These are phyloP conservation scores for Agrilus mali DNA, from an alignment of 2,888 invertebrate species.

Conservation along the genomic window DNA sequence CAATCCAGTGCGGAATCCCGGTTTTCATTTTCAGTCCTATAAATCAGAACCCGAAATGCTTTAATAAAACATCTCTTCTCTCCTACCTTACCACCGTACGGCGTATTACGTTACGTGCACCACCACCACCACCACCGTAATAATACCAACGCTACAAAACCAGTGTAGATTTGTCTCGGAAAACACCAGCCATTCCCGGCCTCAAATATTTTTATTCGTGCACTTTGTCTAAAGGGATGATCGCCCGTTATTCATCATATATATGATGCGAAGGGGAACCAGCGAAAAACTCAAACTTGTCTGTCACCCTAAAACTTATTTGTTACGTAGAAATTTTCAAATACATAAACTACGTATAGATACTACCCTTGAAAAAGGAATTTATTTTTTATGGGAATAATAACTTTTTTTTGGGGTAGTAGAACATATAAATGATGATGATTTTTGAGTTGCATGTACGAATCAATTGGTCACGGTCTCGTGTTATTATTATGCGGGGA, in stretches of 20 bases:
- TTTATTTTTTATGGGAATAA: not conserved
- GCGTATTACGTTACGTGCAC: too few species aligned
- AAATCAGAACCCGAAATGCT: slow-evolving; percentile 32
- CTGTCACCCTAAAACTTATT: slow-evolving; percentile 2
- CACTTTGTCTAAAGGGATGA: slow-evolving; percentile 32
- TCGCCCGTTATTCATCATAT: slow-evolving; percentile 24
- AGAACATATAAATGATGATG: not conserved
- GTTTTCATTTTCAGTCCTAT: slow-evolving; percentile 32
- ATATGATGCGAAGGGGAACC: slow-evolving; percentile 13
- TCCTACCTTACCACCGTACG: slow-evolving; percentile 8
- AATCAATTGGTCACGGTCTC: slow-evolving; percentile 16
- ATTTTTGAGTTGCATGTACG: slow-evolving; percentile 5
- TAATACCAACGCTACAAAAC: too few species aligned
- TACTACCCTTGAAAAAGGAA: slow-evolving; percentile 1
- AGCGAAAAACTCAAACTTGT: slow-evolving; percentile 10
- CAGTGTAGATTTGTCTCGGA: slow-evolving; percentile 20
- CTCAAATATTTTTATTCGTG: slow-evolving; percentile 32
- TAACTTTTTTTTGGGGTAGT: not conserved
- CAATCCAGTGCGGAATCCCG: slow-evolving; percentile 31
- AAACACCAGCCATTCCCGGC: slow-evolving; percentile 29
- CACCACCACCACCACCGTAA: too few species aligned
- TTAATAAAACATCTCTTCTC: slow-evolving; percentile 31
- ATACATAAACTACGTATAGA: slow-evolving; percentile 2
- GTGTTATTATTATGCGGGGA: slow-evolving; percentile 4
- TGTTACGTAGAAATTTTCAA: slow-evolving; percentile 5